Evolutionary conservation across 2,888 invertebrate genomes (phyloP), one percentile per base, ranked within the genome.

Genomic region (Phortica okadai): DNA sequence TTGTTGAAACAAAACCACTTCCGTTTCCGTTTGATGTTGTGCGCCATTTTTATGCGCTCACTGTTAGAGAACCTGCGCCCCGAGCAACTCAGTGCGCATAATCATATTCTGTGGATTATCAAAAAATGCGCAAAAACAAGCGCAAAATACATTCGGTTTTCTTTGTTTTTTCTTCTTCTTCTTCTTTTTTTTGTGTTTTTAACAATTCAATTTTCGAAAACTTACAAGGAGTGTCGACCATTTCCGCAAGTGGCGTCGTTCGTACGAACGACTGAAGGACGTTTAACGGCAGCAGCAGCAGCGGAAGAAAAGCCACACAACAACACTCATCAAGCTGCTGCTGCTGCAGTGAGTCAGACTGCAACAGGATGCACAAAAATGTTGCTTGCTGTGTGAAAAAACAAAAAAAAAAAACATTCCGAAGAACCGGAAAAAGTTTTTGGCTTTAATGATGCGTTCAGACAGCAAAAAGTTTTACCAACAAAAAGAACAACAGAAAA

Each of bases 391-490:
- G 82, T 50, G 50, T 78, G 83, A 79, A 82, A 77, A 62, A n/a
- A n/a, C n/a, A n/a, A n/a, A n/a, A 7, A 76, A 10, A 54, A 59
- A 25, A 59, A 58, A n/a, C 25, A 54, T 21, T 50, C 33, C 73
- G 59, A 62, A 44, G 69, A 42, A 50, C 74, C 76, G 74, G 77
- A 81, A 79, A 80, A 82, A 83, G 80, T 80, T 78, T 75, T 81
- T 80, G 77, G 77, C 84, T 87, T 87, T 87, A 85, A 85, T 87
- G 84, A 85, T 85, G 84, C 84, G 84, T 81, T 74, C 83, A 85
- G 87, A 84, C 83, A 79, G 70, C 79, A 77, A 33, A 77, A 82
- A 84, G 76, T 82, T 84, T 82, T 69, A 56, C 50, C 16, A 45
- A 77, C 73, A 21, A 58, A 59, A 62, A 42, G 16, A 45, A 16